These are phyloP conservation scores for Nixonia krombeini DNA, from an alignment of 1,140 invertebrate species.

Conservation along the genomic window DNA sequence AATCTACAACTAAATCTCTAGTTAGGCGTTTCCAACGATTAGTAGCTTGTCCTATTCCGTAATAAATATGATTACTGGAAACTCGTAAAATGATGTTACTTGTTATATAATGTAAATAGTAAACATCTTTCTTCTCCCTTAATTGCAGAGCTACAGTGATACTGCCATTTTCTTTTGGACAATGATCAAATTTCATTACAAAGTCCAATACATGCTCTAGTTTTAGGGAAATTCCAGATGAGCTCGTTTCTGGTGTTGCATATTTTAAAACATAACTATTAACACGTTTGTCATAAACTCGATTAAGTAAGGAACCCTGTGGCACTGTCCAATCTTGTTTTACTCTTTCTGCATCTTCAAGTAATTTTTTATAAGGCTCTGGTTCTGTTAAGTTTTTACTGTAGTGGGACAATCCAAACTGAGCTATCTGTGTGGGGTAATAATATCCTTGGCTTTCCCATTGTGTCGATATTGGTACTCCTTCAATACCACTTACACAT, in stretches of 20 bases:
- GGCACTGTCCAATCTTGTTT: conserved; percentile 78
- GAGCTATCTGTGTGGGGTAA: conserved; percentile 98
- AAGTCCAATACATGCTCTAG: conserved; percentile 83
- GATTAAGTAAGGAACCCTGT: conserved; percentile 75
- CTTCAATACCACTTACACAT: conserved; percentile 92
- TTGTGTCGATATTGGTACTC: conserved; percentile 94
- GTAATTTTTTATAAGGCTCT: conserved; percentile 77
- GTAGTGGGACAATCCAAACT: conserved; percentile 97
- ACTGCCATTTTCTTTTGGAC: conserved; percentile 83
- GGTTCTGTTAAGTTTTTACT: conserved; percentile 92
- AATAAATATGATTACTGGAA: conserved; percentile 84
- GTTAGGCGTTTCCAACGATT: conserved; percentile 86
- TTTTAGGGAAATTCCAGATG: conserved; percentile 79
- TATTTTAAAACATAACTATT: conserved; percentile 79
- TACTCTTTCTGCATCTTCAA: conserved; percentile 83
- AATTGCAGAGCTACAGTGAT: conserved; percentile 84
- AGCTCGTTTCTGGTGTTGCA: conserved; percentile 78
- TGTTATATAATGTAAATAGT: conserved; percentile 87
- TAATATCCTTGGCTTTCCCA: conserved; percentile 95
- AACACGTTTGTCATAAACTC: conserved; percentile 74
- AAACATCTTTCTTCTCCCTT: conserved; percentile 82
- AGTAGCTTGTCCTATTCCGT: conserved; percentile 83
- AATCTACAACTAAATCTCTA: conserved; percentile 90
- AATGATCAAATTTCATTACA: conserved; percentile 83
- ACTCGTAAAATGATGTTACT: conserved; percentile 80